Percentiles rank a stretch among this genome's conserved stretches.
These are phyloP conservation scores for Vidua chalybeata DNA, from an alignment of 2,113 vertebrate species.

Conservation along the genomic window DNA sequence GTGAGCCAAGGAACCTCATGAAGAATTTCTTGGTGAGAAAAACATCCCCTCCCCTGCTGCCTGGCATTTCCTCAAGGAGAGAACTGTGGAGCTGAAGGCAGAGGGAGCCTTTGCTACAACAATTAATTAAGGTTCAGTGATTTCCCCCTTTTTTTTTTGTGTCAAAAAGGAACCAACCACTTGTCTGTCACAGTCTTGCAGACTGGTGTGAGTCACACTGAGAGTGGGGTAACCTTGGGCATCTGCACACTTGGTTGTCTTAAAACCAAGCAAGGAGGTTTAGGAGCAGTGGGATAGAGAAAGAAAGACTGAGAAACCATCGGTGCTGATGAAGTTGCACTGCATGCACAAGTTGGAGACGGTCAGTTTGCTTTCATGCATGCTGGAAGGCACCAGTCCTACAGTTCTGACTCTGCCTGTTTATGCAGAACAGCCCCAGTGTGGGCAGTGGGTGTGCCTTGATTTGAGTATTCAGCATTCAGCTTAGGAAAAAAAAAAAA, in stretches of 20 bases:
- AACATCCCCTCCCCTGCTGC: not conserved
- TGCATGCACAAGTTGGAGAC: not conserved
- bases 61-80: not conserved
- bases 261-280: not conserved
- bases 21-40: not conserved
- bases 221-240: not conserved
- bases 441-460: not conserved
- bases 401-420: not conserved
- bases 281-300: not conserved
- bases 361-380: not conserved
- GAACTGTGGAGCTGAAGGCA: not conserved
- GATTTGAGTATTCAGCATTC: not conserved
- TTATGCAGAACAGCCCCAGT: not conserved
- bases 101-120: slow-evolving; percentile 8
- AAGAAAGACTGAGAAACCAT: not conserved
- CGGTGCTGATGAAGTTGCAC: not conserved
- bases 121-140: not conserved
- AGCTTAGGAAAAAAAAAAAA: not conserved
- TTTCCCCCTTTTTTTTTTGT: not conserved
- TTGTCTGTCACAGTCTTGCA: not conserved
- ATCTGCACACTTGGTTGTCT: not conserved
- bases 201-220: not conserved
- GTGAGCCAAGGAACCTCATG: not conserved
- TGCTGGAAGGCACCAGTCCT: not conserved
- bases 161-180: not conserved